A percentile compares a stretch with the other conserved stretches of the same genome.
Conservation (phyloP, 2,113 vertebrate genomes). For the Epinephelus lanceolatus region DNA sequence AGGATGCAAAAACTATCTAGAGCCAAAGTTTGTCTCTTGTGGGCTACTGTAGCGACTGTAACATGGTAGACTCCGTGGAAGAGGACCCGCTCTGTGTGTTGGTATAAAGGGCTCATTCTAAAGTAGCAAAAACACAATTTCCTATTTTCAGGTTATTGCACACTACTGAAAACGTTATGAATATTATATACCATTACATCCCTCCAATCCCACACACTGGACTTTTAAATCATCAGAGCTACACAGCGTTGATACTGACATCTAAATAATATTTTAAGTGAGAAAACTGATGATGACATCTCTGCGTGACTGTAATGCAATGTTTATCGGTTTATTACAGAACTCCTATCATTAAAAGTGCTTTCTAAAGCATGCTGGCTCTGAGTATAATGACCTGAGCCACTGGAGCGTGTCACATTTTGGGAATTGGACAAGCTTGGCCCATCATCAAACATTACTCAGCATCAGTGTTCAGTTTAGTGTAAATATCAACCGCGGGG, state of each 20-base stretch:
- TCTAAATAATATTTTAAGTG: constrained; percentile 24
- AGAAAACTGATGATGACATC: constrained; percentile 30
- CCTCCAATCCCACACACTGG: too few relatives aligned
- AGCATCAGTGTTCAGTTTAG: constrained; percentile 61
- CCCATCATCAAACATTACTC: constrained; percentile 72
- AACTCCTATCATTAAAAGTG: constrained; percentile 51
- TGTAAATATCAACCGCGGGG: constrained; percentile 56
- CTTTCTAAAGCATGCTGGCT: constrained; percentile 56
- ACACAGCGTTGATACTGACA: constrained; percentile 6
- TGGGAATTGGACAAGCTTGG: constrained; percentile 65
- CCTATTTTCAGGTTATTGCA: too few relatives aligned
- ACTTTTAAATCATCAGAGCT: constrained; percentile 13
- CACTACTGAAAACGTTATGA: too few relatives aligned
- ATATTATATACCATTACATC: too few relatives aligned
- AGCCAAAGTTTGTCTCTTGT: too few relatives aligned
- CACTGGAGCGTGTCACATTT: constrained; percentile 60
- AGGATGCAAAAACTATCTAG: too few relatives aligned
- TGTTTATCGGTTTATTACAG: constrained; percentile 21
- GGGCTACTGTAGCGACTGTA: too few relatives aligned
- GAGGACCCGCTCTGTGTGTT: too few relatives aligned
- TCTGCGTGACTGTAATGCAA: constrained; percentile 19
- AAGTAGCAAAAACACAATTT: too few relatives aligned
- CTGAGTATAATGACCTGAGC: constrained; percentile 51
- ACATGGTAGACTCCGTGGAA: too few relatives aligned
- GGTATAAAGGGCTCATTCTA: too few relatives aligned